Percentiles rank a stretch among this genome's conserved stretches.
These are phyloP conservation scores for Antrozous pallidus DNA, from an alignment of 2,797 vertebrate genomes.

Conservation along the genomic window DNA sequence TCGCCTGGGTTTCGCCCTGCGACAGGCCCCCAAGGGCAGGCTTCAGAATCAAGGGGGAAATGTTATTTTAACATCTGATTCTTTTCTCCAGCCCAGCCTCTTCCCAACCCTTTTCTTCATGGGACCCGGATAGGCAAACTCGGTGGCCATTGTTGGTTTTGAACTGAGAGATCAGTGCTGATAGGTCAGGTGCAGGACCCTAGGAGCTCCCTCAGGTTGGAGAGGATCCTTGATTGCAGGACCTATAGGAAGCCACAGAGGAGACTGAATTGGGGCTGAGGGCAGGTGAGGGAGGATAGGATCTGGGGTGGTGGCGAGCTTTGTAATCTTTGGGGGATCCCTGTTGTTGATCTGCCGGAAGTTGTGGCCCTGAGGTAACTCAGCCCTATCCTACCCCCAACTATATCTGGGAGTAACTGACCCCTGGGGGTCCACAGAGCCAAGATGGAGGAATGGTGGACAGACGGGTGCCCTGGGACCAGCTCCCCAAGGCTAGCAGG, in stretches of 20 bases:
- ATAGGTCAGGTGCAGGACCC: fast-evolving
- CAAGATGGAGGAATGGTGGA: fast-evolving
- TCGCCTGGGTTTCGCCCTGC: fast-evolving
- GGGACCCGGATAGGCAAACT: background rate
- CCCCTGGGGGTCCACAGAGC: too few species aligned
- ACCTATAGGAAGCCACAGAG: too few species aligned
- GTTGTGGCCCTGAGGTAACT: background rate
- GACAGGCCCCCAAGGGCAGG: background rate
- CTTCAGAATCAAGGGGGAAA: too few species aligned
- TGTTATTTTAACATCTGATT: too few species aligned
- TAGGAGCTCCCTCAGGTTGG: background rate
- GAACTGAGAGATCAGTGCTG: too few species aligned
- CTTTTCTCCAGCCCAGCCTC: background rate
- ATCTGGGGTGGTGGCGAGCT: fast-evolving
- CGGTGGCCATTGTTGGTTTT: background rate
- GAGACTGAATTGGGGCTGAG: background rate
- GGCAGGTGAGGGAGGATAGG: background rate
- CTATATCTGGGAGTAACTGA: background rate
- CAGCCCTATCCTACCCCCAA: background rate
- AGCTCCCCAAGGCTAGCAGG: background rate
- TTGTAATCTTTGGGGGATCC: background rate
- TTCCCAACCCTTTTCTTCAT: background rate
- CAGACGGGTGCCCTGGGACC: background rate
- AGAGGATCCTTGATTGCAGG: background rate
- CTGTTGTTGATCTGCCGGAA: too few species aligned